phyloP scores from a whole-genome alignment of 2,888 invertebrate species.

The Torymus tubicola region DNA sequence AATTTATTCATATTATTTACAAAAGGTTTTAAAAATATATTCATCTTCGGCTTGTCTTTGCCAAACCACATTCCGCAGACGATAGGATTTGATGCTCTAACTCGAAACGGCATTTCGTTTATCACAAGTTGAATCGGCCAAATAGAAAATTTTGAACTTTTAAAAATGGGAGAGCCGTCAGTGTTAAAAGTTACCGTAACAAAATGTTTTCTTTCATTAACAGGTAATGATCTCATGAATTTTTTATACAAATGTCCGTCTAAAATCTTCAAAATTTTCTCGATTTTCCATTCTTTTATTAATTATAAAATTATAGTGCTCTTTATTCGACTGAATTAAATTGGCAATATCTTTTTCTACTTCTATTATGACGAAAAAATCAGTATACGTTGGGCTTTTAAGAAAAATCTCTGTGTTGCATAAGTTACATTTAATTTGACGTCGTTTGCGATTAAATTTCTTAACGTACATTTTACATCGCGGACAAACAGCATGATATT shows the following conservation, averaged over 20 bases:
- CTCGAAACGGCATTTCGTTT: conserved; percentile 12
- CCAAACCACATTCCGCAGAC: conserved; percentile 4
- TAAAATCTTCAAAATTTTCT: too few species aligned
- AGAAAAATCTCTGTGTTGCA: too few species aligned
- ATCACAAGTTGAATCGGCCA: conserved; percentile 20
- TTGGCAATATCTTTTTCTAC: neutral
- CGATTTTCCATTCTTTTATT: too few species aligned
- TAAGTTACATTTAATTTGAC: too few species aligned
- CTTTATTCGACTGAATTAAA: neutral
- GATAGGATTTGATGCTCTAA: neutral
- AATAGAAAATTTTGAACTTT: conserved; percentile 22
- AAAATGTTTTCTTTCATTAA: neutral
- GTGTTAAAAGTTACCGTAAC: conserved; percentile 16
- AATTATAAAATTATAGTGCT: too few species aligned
- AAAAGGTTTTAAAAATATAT: conserved; percentile 48
- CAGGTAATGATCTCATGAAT: neutral
- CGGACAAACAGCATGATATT: too few species aligned
- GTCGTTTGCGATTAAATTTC: too few species aligned
- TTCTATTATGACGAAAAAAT: too few species aligned
- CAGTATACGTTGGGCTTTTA: too few species aligned
- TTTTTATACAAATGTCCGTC: too few species aligned
- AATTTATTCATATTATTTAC: conserved; percentile 18
- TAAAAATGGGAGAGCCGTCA: conserved; percentile 21
- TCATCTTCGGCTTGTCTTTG: neutral
- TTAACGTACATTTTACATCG: too few species aligned